Base-by-base conservation (phyloP, 2,888 invertebrate species). In the Scaptomyza flava region DNA sequence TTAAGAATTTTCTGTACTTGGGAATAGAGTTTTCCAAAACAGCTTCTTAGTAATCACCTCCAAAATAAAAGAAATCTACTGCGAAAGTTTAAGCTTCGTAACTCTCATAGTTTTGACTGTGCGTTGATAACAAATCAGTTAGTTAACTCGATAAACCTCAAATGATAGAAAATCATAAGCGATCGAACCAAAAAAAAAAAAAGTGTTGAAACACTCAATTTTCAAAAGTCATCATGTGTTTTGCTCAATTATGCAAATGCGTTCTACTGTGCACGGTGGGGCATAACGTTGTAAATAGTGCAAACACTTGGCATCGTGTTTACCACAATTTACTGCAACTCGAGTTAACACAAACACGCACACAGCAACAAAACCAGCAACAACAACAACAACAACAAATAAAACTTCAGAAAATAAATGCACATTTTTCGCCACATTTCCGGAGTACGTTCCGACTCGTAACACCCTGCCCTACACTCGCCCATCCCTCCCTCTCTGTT, bases 281-380 rank as follows among this genome's bases (percentile, higher is more conserved):
- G 69, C 86, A 74, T 74, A 79, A 63, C 87, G 74, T 71, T 62
- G 76, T 83, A 84, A 86, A 83, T 83, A 77, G 79, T 75, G 60
- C 66, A 86, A 83, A 83, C 83, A 83, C 87, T 87, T 86, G 82
- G 82, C 77, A 79, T 76, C 79, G 85, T 84, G 83, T 84, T 87
- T 78, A 81, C 84, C 84, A 82, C 84, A 84, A 84, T 87, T 84
- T 87, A 84, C 85, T 84, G 81, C 73, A 82, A 87, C 85, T 84
- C 77, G 68, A 87, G 79, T 75, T 72, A 76, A 75, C 65, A 66
- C 77, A 79, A 71, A 76, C 81, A 76, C 78, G 69, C 17, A 41
- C 17, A 38, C 14, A 38, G 7, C 7, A 8, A 53, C 57, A 51
- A 47, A 31, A 43, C n/a, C 23, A 8, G n/a, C 23, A n/a, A n/a